These are phyloP conservation scores for Micoletzkya japonica DNA, from an alignment of 2,888 invertebrate species.

Conservation along the genomic window DNA sequence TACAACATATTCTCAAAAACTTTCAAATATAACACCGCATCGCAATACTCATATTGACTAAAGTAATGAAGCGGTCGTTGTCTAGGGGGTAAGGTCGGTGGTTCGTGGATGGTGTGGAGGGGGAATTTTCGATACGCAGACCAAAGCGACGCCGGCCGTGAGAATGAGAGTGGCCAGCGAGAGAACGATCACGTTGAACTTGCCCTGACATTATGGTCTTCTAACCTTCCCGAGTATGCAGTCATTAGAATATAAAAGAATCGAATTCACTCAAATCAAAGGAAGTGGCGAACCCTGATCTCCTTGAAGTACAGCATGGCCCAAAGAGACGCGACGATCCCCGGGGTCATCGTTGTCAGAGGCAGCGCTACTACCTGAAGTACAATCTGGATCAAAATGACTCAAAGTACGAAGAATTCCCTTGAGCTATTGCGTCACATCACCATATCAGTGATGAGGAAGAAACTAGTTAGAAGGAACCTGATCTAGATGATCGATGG, in stretches of 20 bases:
- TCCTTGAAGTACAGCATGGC: conserved; percentile 46
- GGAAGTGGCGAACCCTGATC: conserved; percentile 31
- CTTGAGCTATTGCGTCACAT: no score
- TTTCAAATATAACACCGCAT: no score
- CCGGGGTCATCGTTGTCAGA: conserved; percentile 42
- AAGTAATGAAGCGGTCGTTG: no score
- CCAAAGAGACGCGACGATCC: conserved; percentile 46
- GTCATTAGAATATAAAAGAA: no score
- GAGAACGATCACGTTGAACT: conserved; percentile 37
- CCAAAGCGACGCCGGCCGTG: conserved; percentile 38
- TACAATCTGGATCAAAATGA: not conserved
- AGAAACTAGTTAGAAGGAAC: conserved; percentile 29
- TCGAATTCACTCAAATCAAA: not conserved
- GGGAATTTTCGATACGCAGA: conserved; percentile 49
- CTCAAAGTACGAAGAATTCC: not conserved
- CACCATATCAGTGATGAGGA: no score
- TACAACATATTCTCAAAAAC: no score
- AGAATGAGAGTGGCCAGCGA: conserved; percentile 37
- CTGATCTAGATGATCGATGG: conserved; percentile 49
- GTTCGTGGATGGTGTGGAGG: no score
- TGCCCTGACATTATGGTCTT: conserved; percentile 37
- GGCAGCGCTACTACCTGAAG: conserved; percentile 47
- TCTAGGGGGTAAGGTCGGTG: no score
- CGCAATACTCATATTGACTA: no score
- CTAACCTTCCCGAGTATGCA: no score